phyloP scores from a whole-genome alignment of 1,140 invertebrate genomes.

The Oedothorax gibbosus region DNA sequence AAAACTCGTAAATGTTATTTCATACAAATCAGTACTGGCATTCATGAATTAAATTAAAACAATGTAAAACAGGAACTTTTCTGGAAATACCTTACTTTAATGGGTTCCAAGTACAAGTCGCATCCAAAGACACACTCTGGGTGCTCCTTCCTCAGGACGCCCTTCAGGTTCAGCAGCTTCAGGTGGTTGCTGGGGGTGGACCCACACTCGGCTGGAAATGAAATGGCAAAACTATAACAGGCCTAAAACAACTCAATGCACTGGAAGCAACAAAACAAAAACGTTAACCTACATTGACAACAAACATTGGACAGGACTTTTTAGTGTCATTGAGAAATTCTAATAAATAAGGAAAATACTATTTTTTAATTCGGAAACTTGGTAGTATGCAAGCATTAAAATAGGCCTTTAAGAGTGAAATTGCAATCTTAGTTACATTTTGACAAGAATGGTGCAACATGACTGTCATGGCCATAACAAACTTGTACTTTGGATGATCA shows the following conservation, averaged over 20 bases:
- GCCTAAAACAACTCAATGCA: no score
- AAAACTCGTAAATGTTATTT: not conserved
- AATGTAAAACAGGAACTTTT: not conserved
- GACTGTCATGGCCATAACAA: not conserved
- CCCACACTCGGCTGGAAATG: constrained; percentile 1
- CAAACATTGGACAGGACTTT: no score
- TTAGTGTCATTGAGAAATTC: no score
- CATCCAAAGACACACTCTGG: constrained; percentile 43
- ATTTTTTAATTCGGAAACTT: no score
- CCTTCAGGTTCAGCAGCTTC: constrained; percentile 48
- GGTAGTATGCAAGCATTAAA: no score
- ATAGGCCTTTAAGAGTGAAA: not conserved
- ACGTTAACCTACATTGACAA: no score
- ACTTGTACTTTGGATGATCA: not conserved
- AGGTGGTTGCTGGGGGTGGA: constrained; percentile 6
- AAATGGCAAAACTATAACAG: not conserved
- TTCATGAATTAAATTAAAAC: not conserved
- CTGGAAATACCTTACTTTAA: constrained; percentile 5
- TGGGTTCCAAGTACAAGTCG: constrained; percentile 26
- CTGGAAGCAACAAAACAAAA: no score
- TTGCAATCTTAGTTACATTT: not conserved
- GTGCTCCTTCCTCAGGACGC: constrained; percentile 24
- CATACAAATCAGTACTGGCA: not conserved
- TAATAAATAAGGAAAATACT: no score
- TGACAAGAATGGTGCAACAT: not conserved